Evolutionary conservation across 2,888 invertebrate species (phyloP).

Genomic region (Lucinisca nassula): DNA sequence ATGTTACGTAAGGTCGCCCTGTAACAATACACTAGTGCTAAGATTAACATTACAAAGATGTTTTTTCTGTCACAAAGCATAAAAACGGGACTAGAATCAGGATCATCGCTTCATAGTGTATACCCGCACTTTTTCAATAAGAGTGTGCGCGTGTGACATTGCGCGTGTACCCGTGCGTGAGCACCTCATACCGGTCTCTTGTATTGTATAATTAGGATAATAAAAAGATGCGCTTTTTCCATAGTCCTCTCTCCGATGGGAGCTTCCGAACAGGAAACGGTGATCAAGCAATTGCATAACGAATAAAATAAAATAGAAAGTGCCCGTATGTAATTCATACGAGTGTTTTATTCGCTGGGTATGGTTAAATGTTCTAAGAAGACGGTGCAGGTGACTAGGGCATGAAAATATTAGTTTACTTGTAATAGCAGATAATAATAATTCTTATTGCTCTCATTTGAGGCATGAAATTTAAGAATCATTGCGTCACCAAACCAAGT

Average conservation of each 20-base stretch:
- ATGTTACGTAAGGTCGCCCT: slow-evolving; percentile 4
- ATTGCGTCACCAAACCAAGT: neutral
- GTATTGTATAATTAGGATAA: neutral
- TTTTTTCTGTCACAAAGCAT: slow-evolving; percentile 3
- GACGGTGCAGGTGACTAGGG: neutral
- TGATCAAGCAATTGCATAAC: neutral
- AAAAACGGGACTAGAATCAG: neutral
- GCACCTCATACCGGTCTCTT: slow-evolving; percentile 1
- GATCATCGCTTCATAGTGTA: neutral
- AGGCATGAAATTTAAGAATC: neutral
- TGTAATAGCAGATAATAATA: neutral
- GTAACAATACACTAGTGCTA: neutral
- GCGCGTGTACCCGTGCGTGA: slow-evolving; percentile 5
- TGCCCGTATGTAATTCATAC: slow-evolving; percentile 13
- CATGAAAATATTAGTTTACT: neutral
- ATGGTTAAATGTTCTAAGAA: neutral
- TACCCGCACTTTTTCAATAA: slow-evolving; percentile 6
- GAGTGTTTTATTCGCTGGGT: neutral
- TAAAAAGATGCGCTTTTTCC: slow-evolving; percentile 16
- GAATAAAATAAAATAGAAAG: neutral
- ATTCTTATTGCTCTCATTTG: neutral
- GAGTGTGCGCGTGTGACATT: slow-evolving; percentile 4
- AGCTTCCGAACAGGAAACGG: slow-evolving; percentile 11
- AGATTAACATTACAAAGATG: slow-evolving; percentile 4
- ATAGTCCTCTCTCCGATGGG: neutral